Evolutionary conservation across 2,113 vertebrate species (phyloP), one percentile per base, ranked within the genome.

Genomic region (Pygoscelis antarcticus): DNA sequence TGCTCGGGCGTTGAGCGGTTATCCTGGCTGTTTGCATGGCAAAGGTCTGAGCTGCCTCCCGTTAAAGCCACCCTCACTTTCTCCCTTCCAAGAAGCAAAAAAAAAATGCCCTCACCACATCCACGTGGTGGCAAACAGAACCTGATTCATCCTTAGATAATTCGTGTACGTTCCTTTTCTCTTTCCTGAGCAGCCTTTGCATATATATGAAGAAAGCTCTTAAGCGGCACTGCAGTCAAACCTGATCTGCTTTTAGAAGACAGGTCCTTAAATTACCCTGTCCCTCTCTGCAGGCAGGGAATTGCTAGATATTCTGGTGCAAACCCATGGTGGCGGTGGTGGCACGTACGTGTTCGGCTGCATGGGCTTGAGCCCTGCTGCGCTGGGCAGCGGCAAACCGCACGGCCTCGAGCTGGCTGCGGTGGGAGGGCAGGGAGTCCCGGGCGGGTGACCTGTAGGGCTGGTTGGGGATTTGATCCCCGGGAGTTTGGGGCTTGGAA

Each of bases 181-280:
- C 85, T 17, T 89, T 81, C 83, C 72, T 75, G 32, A 89, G 83
- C 85, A 74, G 83, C 64, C 86, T 93, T 84, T 95, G 95, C 90
- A 88, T 97, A 62, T 92, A 77, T 94, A 95, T 68, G 96, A 96
- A 97, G 89, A 84, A 87, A 90, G 69, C 94, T 92, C 89, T 90
- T 92, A 75, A 91, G 92, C 78, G 0, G 89, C 83, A 80, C 94
- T 92, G 96, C 96, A 96, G 96, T 96, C 96, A 96, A 72, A 97
- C 95, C 95, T 96, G 94, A 97, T 95, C 95, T 94, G 94, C 96
- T 96, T 97, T 96, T 95, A 96, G 96, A 95, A 94, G 92, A 55
- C 83, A 89, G 93, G 83, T 96, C 91, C 94, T 97, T 97, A 97
- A 94, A 95, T 95, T 96, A 94, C 89, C 89, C 89, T 78, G 87